Conservation (phyloP, 2,113 vertebrate genomes). For the Diphyllodes magnificus region DNA sequence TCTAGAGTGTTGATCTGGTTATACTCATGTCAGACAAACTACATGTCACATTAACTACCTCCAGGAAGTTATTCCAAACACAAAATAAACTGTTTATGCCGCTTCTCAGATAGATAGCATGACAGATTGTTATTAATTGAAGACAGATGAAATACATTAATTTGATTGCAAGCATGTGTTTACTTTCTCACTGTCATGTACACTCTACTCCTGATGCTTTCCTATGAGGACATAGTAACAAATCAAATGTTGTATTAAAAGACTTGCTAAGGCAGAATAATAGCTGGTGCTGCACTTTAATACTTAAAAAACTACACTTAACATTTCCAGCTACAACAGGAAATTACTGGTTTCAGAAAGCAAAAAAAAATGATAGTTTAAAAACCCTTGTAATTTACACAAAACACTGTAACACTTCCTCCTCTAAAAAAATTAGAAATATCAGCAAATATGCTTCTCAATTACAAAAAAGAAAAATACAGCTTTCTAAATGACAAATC, state of each 20-base stretch:
- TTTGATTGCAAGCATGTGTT: constrained; percentile 88
- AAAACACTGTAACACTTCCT: not conserved
- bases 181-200: constrained; percentile 84
- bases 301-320: constrained; percentile 13
- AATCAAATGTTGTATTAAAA: constrained; percentile 66
- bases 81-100: constrained; percentile 98
- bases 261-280: constrained; percentile 53
- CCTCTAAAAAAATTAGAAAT: not conserved
- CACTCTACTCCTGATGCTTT: constrained; percentile 67
- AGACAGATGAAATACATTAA: constrained; percentile 90
- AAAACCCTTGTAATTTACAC: not conserved
- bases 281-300: constrained; percentile 32
- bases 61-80: constrained; percentile 97
- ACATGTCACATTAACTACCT: constrained; percentile 91
- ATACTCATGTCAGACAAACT: constrained; percentile 92
- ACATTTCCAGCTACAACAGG: constrained; percentile 29
- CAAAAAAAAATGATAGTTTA: not conserved
- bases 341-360: constrained; percentile 17
- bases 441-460: not conserved
- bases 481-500: not conserved
- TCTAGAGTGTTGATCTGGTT: constrained; percentile 93
- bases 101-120: constrained; percentile 87
- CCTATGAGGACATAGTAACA: constrained; percentile 61
- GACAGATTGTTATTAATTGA: constrained; percentile 89
- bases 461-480: not conserved